phyloP scores from a whole-genome alignment of 2,888 invertebrate genomes.

The Ichneumoninae sp. region DNA sequence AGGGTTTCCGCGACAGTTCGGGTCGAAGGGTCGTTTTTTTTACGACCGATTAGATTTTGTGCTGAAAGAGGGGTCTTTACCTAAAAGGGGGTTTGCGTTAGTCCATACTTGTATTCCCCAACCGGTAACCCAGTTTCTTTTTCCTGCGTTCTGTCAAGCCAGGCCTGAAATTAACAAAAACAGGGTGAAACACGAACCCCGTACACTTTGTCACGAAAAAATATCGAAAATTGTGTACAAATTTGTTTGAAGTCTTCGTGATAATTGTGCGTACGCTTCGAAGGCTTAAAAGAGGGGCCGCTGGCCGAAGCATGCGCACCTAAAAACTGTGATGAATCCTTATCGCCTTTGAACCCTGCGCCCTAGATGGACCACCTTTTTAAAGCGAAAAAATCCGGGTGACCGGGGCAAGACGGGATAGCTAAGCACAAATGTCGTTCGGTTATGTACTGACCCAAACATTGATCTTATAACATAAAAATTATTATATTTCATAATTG shows the following conservation, averaged over 20 bases:
- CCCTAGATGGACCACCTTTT: neutral
- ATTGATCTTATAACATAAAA: neutral
- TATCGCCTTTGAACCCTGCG: neutral
- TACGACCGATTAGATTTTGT: conserved; percentile 59
- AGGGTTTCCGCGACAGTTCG: conserved; percentile 40
- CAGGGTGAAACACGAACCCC: neutral
- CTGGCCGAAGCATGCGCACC: neutral
- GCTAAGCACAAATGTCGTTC: neutral
- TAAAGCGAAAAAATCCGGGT: too few species aligned
- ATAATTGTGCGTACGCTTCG: conserved; percentile 24
- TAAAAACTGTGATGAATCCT: conserved; percentile 2
- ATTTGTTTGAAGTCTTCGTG: conserved; percentile 8
- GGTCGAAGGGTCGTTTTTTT: conserved; percentile 48
- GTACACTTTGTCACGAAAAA: conserved; percentile 14
- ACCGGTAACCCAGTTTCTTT: conserved; percentile 51
- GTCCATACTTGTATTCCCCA: conserved; percentile 35
- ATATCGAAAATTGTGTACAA: conserved; percentile 21
- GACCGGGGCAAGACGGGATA: neutral
- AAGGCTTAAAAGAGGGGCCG: conserved; percentile 1
- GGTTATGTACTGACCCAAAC: neutral
- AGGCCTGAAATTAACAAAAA: conserved; percentile 52
- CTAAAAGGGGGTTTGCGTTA: conserved; percentile 34
- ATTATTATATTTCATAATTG: neutral
- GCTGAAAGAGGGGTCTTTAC: conserved; percentile 51
- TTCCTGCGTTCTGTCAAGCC: conserved; percentile 39